Base-by-base conservation (phyloP, 2,113 vertebrate species). In the Aspiorhynchus laticeps region DNA sequence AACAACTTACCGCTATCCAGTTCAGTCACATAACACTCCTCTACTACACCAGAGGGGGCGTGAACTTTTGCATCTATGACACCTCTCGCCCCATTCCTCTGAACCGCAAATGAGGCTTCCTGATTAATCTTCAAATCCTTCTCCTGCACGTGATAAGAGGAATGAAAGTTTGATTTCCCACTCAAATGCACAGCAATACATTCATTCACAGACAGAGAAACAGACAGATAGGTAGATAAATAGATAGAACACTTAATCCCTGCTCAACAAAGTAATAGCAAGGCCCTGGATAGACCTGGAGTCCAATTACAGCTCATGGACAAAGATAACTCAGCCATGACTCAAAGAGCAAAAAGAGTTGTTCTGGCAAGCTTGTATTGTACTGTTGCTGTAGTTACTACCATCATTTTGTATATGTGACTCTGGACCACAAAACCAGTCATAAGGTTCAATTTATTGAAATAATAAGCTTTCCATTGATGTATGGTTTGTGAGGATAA, bases 21-120 rank as follows among this genome's bases (percentile, higher is more conserved):
- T 88, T 99, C 98, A 0, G 96, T 97, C 83, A 99, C 95, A 0
- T 97, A 99, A 88, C 98, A 99, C 91, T 97, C 98, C 91, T 98
- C 97, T 59, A 97, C 96, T 0, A 95, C 93, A 0, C 98, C 97
- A 0, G 97, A 97, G 0, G 98, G 97, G 0, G 97, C 98, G 93
- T 97, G 97, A 26, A 99, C 97, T 71, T 97, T 97, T 83, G 97
- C 97, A 0, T 99, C 97, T 0, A 98, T 97, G 85, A 96, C 96
- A 0, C 98, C 98, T 0, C 96, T 94, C 0, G 97, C 96, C 0
- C 98, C 98, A 0, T 97, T 98, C 65, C 98, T 95, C 93, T 99
- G 97, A 86, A 99, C 97, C 0, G 97, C 97, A 9, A 99, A 98
- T 7, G 96, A 97, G 0, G 97, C 98, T 0, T 98, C 97, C 89